These are phyloP conservation scores for Aurelia aurita complex sp. Pacific DNA, from an alignment of 30 jellyfish, hydroid and myxozoan species.

Conservation along the genomic window DNA sequence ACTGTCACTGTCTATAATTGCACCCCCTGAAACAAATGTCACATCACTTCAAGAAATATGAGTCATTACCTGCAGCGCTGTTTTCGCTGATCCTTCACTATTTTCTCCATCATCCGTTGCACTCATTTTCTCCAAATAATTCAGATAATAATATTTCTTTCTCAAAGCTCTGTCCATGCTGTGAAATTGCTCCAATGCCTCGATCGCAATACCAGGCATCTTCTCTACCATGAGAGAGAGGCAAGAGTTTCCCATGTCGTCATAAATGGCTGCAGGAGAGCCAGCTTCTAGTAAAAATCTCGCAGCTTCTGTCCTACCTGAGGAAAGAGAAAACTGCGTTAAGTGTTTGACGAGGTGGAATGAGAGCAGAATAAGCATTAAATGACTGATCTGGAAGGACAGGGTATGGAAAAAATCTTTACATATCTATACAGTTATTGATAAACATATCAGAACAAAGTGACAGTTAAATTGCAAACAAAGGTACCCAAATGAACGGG, in stretches of 20 bases:
- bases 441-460: too few species aligned
- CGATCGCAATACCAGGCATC: constrained; percentile 94
- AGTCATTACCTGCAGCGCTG: constrained; percentile 74
- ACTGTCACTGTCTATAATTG: too few species aligned
- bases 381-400: too few species aligned
- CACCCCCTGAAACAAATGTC: too few species aligned
- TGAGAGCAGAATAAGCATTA: too few species aligned
- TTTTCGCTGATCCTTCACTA: constrained; percentile 69
- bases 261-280: constrained; percentile 92
- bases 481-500: too few species aligned
- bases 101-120: constrained; percentile 86
- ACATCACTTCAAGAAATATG: background rate
- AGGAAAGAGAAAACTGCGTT: background rate
- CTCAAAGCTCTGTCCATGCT: constrained; percentile 90
- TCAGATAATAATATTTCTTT: constrained; percentile 71
- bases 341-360: too few species aligned
- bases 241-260: constrained; percentile 93
- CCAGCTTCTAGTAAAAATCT: constrained; percentile 90
- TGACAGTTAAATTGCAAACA: too few species aligned
- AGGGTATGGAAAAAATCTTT: too few species aligned
- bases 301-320: constrained; percentile 94
- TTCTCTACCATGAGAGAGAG: constrained; percentile 88
- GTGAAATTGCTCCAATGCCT: constrained; percentile 89
- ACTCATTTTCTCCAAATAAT: constrained; percentile 85
- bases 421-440: too few species aligned